Conservation (phyloP, 2,797 vertebrate genomes). For the Cryptoblepharus egeriae region DNA sequence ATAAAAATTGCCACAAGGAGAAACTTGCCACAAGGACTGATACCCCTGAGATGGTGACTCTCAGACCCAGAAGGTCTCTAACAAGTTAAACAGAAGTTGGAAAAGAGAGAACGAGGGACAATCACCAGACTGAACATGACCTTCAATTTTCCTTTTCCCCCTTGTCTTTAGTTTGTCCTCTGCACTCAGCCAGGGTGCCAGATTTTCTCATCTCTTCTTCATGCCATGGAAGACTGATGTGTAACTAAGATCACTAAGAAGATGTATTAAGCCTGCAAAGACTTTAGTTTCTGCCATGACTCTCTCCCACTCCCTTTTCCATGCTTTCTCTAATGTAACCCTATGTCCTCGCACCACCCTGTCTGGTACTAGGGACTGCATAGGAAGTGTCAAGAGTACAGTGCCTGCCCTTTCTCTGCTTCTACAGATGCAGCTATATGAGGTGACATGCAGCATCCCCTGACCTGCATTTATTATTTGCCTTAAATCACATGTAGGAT, state of each 20-base stretch:
- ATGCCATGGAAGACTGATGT: conserved; percentile 65
- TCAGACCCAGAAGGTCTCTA: neutral
- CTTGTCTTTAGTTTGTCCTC: conserved; percentile 64
- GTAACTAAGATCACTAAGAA: conserved; percentile 70
- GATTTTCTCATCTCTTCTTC: conserved; percentile 54
- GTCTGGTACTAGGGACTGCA: conserved; percentile 14
- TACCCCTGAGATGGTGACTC: neutral
- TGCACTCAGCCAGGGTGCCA: conserved; percentile 46
- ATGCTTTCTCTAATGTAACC: conserved; percentile 19
- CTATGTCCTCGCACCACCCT: conserved; percentile 29
- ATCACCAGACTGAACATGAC: conserved; percentile 44
- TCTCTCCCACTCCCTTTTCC: conserved; percentile 48
- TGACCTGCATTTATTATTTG: neutral
- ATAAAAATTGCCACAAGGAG: too few relatives aligned
- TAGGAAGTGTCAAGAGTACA: neutral
- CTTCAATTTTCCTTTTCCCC: conserved; percentile 57
- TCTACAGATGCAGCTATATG: neutral
- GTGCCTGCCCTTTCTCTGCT: conserved; percentile 4
- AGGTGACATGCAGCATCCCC: neutral
- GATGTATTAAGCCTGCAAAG: conserved; percentile 54
- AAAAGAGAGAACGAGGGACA: too few relatives aligned
- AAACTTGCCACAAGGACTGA: neutral
- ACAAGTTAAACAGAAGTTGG: neutral
- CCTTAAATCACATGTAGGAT: neutral
- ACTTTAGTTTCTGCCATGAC: conserved; percentile 55